Evolutionary conservation across 2,888 invertebrate species (phyloP), one percentile per base, ranked within the genome.

Genomic region (Hydroisotoma schaefferi): DNA sequence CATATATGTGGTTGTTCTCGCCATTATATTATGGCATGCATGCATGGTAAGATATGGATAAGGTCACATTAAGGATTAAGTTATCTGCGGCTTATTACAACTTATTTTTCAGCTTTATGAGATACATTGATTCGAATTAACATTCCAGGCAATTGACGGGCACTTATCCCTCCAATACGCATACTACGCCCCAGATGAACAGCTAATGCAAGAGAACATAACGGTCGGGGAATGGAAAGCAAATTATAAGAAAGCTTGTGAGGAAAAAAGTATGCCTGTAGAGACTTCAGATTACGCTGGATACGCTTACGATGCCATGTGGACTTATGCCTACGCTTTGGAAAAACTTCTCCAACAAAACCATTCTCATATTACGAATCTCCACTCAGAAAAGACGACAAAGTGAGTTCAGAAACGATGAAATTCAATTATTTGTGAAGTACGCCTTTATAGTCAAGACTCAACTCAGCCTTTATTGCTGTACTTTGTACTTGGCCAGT

Each of bases 291-390:
- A 68, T 47, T 70, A 67, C 33, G 67, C 58, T 44, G 67, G 71
- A 18, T 71, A 68, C 48, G 86, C 87, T 0, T 90, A 90, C 73
- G 90, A 90, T 76, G 88, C 88, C 0, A 85, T 89, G 53, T 90
- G 90, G 89, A 84, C 85, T 0, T 89, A 86, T 75, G 89, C 87
- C 2, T 77, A 83, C 37, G 88, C 87, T 0, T 78, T 87, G 27
- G 83, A 87, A 73, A 79, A 82, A 66, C 78, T 90, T 1, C 76
- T 86, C 1, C 80, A 78, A 52, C 81, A 82, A 53, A 82, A 86
- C 75, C 82, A 83, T 18, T 81, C 82, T 56, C 81, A 81, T 57
- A 75, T 82, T 2, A 79, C 80, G 4, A 77, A 81, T 66, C 75
- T 84, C 15, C 84, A 84, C 73, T 80, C 80, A 1, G 75, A 76